phyloP scores from a whole-genome alignment of 2,113 vertebrate genomes.

The Colossoma macropomum region DNA sequence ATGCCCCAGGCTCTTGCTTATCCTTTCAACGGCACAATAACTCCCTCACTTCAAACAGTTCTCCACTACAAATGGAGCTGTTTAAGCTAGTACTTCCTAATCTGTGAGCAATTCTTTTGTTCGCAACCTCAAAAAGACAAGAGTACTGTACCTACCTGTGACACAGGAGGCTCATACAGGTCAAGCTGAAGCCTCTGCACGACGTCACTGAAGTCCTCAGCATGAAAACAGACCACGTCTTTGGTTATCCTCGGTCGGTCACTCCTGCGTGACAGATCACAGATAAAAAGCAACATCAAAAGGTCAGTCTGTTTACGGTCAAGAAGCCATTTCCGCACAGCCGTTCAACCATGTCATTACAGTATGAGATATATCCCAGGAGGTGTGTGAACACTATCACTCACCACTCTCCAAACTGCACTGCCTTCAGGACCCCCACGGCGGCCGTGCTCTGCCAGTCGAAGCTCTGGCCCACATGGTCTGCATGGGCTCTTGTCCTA shows the following conservation, averaged over 20 bases:
- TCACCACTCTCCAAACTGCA: conserved; percentile 95
- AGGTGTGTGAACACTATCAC: conserved; percentile 28
- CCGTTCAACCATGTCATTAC: background rate
- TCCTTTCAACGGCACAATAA: background rate
- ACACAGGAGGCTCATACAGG: conserved; percentile 95
- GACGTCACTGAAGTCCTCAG: conserved; percentile 95
- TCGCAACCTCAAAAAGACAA: background rate
- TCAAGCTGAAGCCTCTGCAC: conserved; percentile 96
- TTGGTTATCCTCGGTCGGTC: conserved; percentile 94
- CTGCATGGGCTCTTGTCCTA: conserved; percentile 92
- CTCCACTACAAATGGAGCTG: background rate
- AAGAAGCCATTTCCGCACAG: background rate
- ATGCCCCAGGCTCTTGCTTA: background rate
- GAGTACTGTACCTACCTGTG: conserved; percentile 81
- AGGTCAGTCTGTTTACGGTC: background rate
- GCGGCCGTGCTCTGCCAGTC: conserved; percentile 99
- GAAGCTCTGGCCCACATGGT: conserved; percentile 96
- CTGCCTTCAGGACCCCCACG: conserved; percentile 95
- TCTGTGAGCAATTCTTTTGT: background rate
- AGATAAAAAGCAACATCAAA: background rate
- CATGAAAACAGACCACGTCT: conserved; percentile 97
- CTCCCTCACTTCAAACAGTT: background rate
- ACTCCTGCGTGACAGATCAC: conserved; percentile 75
- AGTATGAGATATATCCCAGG: background rate
- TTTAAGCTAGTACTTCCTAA: background rate